Evolutionary conservation across 1,140 invertebrate genomes (phyloP).

Genomic region (Formica exsecta): DNA sequence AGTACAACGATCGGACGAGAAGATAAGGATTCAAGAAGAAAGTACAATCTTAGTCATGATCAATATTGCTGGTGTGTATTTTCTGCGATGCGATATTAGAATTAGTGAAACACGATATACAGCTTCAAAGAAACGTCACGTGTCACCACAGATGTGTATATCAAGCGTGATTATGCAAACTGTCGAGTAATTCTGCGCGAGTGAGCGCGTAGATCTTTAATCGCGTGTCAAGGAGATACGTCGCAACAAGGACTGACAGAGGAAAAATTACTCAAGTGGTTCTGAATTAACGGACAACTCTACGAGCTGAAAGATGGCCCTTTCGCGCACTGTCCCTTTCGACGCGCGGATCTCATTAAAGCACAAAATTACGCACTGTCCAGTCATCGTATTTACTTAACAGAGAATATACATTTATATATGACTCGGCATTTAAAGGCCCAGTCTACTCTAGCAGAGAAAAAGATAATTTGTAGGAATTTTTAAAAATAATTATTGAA

Average conservation of each 20-base stretch:
- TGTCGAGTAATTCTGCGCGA: slow-evolving; percentile 49
- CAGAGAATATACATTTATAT: slow-evolving; percentile 14
- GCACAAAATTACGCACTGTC: slow-evolving; percentile 11
- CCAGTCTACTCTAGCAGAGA: no score
- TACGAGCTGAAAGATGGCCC: slow-evolving; percentile 24
- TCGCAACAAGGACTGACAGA: slow-evolving; percentile 41
- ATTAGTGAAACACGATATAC: slow-evolving; percentile 55
- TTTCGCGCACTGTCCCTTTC: slow-evolving; percentile 26
- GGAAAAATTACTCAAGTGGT: slow-evolving; percentile 21
- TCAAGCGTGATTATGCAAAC: slow-evolving; percentile 47
- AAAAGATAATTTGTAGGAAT: no score
- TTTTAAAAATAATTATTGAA: no score
- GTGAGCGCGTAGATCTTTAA: slow-evolving; percentile 41
- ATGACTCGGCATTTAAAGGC: slow-evolving; percentile 13
- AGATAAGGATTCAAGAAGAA: neutral
- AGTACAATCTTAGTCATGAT: slow-evolving; percentile 32
- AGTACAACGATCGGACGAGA: neutral
- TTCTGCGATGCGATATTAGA: slow-evolving; percentile 46
- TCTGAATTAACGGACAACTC: slow-evolving; percentile 45
- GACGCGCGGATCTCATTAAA: slow-evolving; percentile 37
- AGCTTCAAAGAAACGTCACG: slow-evolving; percentile 39
- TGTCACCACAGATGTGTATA: slow-evolving; percentile 12
- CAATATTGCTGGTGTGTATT: neutral
- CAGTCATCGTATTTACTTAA: slow-evolving; percentile 48
- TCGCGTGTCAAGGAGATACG: slow-evolving; percentile 44